Percentiles rank a stretch among this genome's conserved stretches.
phyloP scores from a whole-genome alignment of 2,797 vertebrate genomes.

The Steatocranus sp. region DNA sequence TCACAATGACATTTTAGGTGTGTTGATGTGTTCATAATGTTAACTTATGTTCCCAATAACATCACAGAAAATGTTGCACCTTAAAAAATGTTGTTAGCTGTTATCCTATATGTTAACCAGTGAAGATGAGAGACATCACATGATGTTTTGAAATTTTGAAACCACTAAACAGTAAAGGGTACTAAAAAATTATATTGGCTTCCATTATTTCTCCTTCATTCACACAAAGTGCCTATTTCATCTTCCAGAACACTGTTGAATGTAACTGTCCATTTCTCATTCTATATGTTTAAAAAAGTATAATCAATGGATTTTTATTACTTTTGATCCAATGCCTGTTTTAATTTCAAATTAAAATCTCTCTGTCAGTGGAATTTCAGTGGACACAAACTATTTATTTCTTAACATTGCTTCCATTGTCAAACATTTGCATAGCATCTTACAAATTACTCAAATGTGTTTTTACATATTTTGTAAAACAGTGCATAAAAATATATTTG shows the following conservation, averaged over 20 bases:
- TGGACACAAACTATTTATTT: background rate
- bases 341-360: background rate
- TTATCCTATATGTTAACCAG: background rate
- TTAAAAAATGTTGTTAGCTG: background rate
- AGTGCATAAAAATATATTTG: background rate
- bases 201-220: background rate
- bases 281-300: background rate
- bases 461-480: background rate
- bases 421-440: background rate
- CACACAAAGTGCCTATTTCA: background rate
- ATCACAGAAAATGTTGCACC: background rate
- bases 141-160: background rate
- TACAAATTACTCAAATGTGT: background rate
- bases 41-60: background rate
- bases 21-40: background rate
- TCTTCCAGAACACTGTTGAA: background rate
- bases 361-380: background rate
- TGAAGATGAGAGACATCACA: background rate
- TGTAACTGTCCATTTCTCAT: background rate
- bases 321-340: background rate
- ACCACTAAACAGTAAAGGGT: background rate
- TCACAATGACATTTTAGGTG: background rate
- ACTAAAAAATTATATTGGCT: background rate
- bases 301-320: background rate
- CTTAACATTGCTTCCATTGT: background rate